Evolutionary conservation across 2,113 vertebrate species (phyloP), one percentile per base, ranked within the genome.

Genomic region (Paratilapia polleni): DNA sequence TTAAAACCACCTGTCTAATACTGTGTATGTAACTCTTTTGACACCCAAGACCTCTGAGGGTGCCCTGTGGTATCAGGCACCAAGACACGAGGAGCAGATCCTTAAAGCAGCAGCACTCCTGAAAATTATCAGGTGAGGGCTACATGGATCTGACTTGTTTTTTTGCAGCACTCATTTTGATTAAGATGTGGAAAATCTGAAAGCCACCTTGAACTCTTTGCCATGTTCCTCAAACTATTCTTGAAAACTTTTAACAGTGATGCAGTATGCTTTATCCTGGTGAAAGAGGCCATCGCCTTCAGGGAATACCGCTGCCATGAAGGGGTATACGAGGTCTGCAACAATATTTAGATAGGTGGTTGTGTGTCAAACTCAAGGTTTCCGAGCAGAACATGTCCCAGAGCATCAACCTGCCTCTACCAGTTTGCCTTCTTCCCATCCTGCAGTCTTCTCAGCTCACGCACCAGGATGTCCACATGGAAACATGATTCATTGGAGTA

Each of bases 361-460:
- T 5, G 17, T 28, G 41, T 70, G 64, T 49, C 0, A 70, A 49
- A 49, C 64, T 70, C 64, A 70, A 70, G 22, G 0, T 70, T 70
- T 70, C 22, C 24, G 14, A 70, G 64, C 41, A 49, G 64, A 68
- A 68, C 43, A n/a, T 49, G 41, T 24, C 3, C 26, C 38, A 6
- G 64, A 70, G 24, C 22, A 70, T 70, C 41, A 70, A 28, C 22
- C 41, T 14, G 47, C 24, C 15, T 70, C 64, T 22, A 28, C 2
- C 41, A 70, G 15, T 70, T 70, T 70, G 41, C 64, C 64, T 26
- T 70, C 41, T 70, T 70, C 41, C 22, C 64, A 49, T 12, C 15
- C 64, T 0, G 64, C 22, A 47, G 5, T 68, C 43, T 43, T 17
- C 8, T 47, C 0, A 26, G 8, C 22, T 34, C 34, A 34, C 6